phyloP scores from a whole-genome alignment of 2,888 invertebrate genomes.

The Mesochorus sp. region DNA sequence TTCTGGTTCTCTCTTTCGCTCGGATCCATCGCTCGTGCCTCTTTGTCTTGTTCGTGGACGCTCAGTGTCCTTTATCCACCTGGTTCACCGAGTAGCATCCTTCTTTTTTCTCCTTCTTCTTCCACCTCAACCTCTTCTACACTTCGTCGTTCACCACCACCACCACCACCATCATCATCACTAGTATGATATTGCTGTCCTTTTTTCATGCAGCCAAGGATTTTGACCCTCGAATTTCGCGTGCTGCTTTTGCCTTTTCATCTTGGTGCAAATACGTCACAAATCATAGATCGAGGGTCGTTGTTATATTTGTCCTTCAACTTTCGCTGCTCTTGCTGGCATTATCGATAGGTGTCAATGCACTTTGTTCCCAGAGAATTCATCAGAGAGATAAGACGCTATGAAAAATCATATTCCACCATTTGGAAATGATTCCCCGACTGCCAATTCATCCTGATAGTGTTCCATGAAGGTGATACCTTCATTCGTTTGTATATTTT shows the following conservation, averaged over 20 bases:
- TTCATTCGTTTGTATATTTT: slow-evolving; percentile 22
- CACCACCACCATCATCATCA: no score
- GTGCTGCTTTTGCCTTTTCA: slow-evolving; percentile 80
- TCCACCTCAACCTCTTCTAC: slow-evolving; percentile 34
- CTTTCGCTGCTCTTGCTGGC: no score
- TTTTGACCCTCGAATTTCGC: slow-evolving; percentile 82
- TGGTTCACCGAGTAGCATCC: slow-evolving; percentile 46
- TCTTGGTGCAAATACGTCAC: slow-evolving; percentile 69
- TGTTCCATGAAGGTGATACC: slow-evolving; percentile 41
- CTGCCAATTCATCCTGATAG: slow-evolving; percentile 47
- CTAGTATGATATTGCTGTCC: no score
- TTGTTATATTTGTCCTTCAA: no score
- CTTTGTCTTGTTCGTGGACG: slow-evolving; percentile 52
- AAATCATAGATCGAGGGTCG: no score
- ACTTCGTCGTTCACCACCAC: slow-evolving; percentile 47
- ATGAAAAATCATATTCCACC: no score
- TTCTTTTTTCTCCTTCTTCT: slow-evolving; percentile 56
- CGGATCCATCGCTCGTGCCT: slow-evolving; percentile 29
- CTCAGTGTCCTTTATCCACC: slow-evolving; percentile 51
- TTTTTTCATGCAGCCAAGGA: slow-evolving; percentile 76
- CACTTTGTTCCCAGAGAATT: no score
- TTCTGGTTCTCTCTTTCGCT: slow-evolving; percentile 53
- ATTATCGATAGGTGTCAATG: no score
- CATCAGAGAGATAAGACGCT: slow-evolving; percentile 15
- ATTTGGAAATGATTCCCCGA: no score